Conservation (phyloP, 2,797 vertebrate species). For the Sebastiscus tertius region DNA sequence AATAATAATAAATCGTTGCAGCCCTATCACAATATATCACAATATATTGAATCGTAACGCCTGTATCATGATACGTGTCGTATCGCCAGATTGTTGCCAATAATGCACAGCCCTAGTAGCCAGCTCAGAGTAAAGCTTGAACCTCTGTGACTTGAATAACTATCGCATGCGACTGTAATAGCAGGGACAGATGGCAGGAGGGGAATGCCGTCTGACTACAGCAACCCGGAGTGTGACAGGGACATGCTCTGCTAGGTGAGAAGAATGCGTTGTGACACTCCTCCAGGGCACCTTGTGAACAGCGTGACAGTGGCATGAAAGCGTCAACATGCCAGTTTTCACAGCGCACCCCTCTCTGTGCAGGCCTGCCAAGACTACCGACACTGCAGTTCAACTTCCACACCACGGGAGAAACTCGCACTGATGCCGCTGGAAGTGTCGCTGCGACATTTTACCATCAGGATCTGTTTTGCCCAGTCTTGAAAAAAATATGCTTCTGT, state of each 20-base stretch:
- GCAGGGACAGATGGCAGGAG: slow-evolving; percentile 61
- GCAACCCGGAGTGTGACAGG: slow-evolving; percentile 73
- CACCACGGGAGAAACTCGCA: slow-evolving; percentile 36
- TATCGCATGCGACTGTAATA: slow-evolving; percentile 45
- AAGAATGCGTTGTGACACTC: slow-evolving; percentile 74
- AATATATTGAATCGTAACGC: too few species aligned
- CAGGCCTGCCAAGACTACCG: slow-evolving; percentile 56
- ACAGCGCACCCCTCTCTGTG: slow-evolving; percentile 60
- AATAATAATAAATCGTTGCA: too few species aligned
- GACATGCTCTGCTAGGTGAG: slow-evolving; percentile 71
- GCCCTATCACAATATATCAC: too few species aligned
- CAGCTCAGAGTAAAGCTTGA: slow-evolving; percentile 24
- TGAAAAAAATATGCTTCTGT: slow-evolving; percentile 21
- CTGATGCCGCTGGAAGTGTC: slow-evolving; percentile 35
- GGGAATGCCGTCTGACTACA: slow-evolving; percentile 72
- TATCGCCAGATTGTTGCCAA: too few species aligned
- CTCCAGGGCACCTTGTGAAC: slow-evolving; percentile 76
- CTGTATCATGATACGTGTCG: too few species aligned
- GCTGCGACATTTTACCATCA: slow-evolving; percentile 28
- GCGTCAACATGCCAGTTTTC: slow-evolving; percentile 77
- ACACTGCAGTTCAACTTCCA: slow-evolving; percentile 64
- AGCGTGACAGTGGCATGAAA: slow-evolving; percentile 75
- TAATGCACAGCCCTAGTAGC: neutral
- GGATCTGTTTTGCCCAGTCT: slow-evolving; percentile 37
- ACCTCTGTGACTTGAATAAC: slow-evolving; percentile 53